These are phyloP conservation scores for Hoplodrina blanda DNA, from an alignment of 2,888 invertebrate species.

Conservation along the genomic window DNA sequence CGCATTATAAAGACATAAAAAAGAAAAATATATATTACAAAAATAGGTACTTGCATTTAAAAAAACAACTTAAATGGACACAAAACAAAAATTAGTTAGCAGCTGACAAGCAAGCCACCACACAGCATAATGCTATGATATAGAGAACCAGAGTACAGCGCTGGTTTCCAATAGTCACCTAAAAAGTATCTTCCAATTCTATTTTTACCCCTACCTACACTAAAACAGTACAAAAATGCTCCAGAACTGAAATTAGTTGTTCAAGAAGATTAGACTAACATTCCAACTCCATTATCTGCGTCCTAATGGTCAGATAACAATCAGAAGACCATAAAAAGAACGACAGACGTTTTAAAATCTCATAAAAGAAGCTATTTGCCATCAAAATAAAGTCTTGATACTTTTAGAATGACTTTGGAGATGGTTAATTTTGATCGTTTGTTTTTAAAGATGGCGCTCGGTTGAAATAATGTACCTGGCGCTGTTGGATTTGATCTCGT, in stretches of 20 bases:
- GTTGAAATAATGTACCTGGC: slow-evolving; percentile 8
- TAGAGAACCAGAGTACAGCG: too few species aligned
- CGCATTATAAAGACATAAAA: too few species aligned
- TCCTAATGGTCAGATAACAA: slow-evolving; percentile 45
- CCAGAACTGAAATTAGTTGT: slow-evolving; percentile 5
- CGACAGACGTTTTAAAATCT: slow-evolving; percentile 40
- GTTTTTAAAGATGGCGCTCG: slow-evolving; percentile 13
- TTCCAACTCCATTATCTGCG: slow-evolving; percentile 39
- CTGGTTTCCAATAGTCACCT: too few species aligned
- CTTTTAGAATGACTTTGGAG: slow-evolving; percentile 22
- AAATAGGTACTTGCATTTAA: too few species aligned
- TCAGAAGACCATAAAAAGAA: slow-evolving; percentile 40
- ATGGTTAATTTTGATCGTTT: slow-evolving; percentile 40
- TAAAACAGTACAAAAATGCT: slow-evolving; percentile 3
- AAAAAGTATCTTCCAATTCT: too few species aligned
- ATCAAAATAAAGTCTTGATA: slow-evolving; percentile 39
- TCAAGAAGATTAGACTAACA: slow-evolving; percentile 21
- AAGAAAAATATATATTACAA: too few species aligned
- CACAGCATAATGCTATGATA: too few species aligned
- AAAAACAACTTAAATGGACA: too few species aligned
- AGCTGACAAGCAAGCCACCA: too few species aligned
- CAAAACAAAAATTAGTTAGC: too few species aligned
- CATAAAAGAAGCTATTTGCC: slow-evolving; percentile 47
- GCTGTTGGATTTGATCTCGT: slow-evolving; percentile 1
- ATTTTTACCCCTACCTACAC: too few species aligned